A percentile compares a stretch with the other conserved stretches of the same genome.
phyloP scores from a whole-genome alignment of 1,140 invertebrate species.

The Branchinecta lindahli region DNA sequence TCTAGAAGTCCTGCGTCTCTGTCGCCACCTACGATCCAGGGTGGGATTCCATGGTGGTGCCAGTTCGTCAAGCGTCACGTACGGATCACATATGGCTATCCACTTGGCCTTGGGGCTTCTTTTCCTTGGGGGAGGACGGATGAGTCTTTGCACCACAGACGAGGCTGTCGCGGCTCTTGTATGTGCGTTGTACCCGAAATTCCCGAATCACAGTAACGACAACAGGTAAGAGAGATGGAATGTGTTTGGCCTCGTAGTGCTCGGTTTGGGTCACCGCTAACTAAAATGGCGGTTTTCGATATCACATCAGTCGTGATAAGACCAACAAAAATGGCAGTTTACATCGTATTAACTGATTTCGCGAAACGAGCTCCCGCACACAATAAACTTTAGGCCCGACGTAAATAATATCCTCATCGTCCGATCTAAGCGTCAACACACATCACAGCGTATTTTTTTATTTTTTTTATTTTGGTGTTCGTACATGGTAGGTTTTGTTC shows the following conservation, averaged over 20 bases:
- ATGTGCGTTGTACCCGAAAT: slow-evolving; percentile 89
- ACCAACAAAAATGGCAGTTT: neutral
- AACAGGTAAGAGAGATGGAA: slow-evolving; percentile 47
- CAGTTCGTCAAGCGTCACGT: slow-evolving; percentile 29
- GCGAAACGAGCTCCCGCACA: too few relatives aligned
- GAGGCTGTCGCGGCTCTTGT: slow-evolving; percentile 71
- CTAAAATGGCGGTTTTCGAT: neutral
- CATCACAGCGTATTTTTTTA: neutral
- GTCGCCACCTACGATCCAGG: slow-evolving; percentile 58
- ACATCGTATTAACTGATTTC: too few relatives aligned
- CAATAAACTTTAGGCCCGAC: too few relatives aligned
- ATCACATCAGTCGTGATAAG: neutral
- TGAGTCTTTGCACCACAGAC: slow-evolving; percentile 65
- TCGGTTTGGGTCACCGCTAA: slow-evolving; percentile 9
- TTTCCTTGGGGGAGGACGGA: slow-evolving; percentile 82
- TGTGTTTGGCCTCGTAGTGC: neutral
- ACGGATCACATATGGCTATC: slow-evolving; percentile 46
- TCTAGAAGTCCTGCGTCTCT: slow-evolving; percentile 65
- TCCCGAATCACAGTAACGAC: slow-evolving; percentile 87
- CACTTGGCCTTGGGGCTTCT: slow-evolving; percentile 83
- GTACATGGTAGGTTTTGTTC: neutral
- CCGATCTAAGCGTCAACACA: too few relatives aligned
- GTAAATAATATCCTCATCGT: too few relatives aligned
- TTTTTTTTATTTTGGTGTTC: slow-evolving; percentile 1
- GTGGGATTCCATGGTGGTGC: slow-evolving; percentile 28